Conservation (phyloP, 2,888 invertebrate species). For the Drosophila hawaiiensis region DNA sequence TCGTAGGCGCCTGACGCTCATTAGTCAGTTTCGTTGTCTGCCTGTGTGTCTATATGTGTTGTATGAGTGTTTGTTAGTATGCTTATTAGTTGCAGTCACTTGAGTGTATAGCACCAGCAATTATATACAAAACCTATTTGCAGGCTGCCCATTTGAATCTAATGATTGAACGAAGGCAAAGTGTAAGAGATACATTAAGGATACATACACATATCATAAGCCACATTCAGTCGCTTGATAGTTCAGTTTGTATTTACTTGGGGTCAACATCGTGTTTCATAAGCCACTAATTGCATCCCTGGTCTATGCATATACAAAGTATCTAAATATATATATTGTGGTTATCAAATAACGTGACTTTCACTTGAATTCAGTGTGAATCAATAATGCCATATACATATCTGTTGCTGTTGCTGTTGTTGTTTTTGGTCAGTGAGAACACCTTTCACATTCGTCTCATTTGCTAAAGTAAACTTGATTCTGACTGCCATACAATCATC, state of each 20-base stretch:
- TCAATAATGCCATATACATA: conserved; percentile 29
- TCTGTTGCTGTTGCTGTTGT: conserved; percentile 9
- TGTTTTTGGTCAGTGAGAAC: conserved; percentile 23
- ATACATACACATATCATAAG: conserved; percentile 9
- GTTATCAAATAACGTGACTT: conserved; percentile 24
- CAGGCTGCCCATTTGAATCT: conserved; percentile 6
- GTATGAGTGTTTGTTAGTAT: conserved; percentile 41
- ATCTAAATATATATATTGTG: conserved; percentile 3
- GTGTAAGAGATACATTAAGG: conserved; percentile 1
- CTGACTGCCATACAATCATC: conserved; percentile 33
- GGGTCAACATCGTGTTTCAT: conserved; percentile 67
- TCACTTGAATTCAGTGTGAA: conserved; percentile 20
- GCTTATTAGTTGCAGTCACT: conserved; percentile 58
- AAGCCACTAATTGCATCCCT: conserved; percentile 64
- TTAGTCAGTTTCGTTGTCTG: conserved; percentile 8
- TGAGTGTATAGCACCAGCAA: conserved; percentile 23
- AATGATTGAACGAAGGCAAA: background rate
- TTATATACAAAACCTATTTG: conserved; percentile 33
- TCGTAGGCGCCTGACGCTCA: conserved; percentile 12
- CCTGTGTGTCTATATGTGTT: background rate
- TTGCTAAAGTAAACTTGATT: conserved; percentile 56
- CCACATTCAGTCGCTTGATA: conserved; percentile 24
- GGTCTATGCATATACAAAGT: background rate
- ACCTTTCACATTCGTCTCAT: conserved; percentile 54
- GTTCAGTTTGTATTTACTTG: conserved; percentile 35